Percentiles rank a stretch among this genome's conserved stretches.
Conservation (phyloP, 2,797 vertebrate species). For the Peromyscus nudipes region DNA sequence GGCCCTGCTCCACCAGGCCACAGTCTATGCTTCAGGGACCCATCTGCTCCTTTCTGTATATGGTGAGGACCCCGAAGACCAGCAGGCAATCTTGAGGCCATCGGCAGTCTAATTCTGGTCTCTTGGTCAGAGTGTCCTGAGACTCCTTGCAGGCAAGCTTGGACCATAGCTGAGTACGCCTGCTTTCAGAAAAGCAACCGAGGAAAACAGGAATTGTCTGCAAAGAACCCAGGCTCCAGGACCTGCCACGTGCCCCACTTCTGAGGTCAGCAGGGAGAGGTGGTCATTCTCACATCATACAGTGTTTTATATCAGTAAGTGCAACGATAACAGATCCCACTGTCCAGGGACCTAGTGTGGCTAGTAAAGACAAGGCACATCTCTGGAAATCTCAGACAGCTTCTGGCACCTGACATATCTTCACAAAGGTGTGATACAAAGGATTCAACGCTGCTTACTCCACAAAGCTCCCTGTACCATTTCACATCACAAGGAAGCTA, state of each 20-base stretch:
- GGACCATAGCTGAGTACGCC: background rate
- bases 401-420: background rate
- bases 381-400: background rate
- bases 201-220: background rate
- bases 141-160: background rate
- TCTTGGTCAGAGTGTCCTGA: too few species aligned
- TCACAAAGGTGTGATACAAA: background rate
- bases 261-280: background rate
- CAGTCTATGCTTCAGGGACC: background rate
- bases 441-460: background rate
- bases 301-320: background rate
- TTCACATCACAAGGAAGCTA: background rate
- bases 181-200: background rate
- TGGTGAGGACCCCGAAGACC: too few species aligned
- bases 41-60: background rate
- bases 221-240: background rate
- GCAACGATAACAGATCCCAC: background rate
- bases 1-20: background rate
- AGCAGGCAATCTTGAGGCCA: fast-evolving
- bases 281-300: too few species aligned
- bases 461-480: background rate
- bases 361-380: background rate
- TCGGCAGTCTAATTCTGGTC: too few species aligned
- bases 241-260: background rate
- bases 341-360: fast-evolving